phyloP scores from a whole-genome alignment of 2,888 invertebrate species.

The Orthosia gothica region DNA sequence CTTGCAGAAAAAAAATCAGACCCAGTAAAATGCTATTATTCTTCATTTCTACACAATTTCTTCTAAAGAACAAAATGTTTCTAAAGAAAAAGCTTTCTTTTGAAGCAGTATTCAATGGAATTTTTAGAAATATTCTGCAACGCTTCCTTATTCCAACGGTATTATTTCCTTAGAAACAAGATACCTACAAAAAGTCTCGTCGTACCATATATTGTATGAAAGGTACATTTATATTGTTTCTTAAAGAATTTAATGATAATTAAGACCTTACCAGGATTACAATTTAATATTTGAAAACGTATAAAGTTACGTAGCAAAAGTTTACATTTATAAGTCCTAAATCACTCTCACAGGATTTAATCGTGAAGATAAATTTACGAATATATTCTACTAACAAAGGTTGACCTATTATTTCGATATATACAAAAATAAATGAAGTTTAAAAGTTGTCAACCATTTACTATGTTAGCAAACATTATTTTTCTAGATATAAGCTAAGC shows the following conservation, averaged over 20 bases:
- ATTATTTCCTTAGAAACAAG: background rate
- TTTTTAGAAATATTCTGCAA: conserved; percentile 7
- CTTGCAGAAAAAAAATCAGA: background rate
- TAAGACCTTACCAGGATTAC: background rate
- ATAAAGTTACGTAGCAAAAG: conserved; percentile 11
- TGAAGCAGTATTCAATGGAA: background rate
- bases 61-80: background rate
- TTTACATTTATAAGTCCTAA: conserved; percentile 25
- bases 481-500: conserved; percentile 38
- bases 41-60: background rate
- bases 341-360: conserved; percentile 30
- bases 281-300: background rate
- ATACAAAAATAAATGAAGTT: conserved; percentile 47
- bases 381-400: conserved; percentile 37
- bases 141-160: background rate
- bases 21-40: background rate
- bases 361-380: conserved; percentile 31
- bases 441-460: conserved; percentile 31
- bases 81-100: background rate
- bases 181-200: background rate
- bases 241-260: background rate
- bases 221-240: background rate
- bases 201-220: background rate
- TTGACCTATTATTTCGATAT: conserved; percentile 50
- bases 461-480: conserved; percentile 33